These are phyloP conservation scores for Doris montereyensis DNA, from an alignment of 2,888 invertebrate species.

Conservation along the genomic window DNA sequence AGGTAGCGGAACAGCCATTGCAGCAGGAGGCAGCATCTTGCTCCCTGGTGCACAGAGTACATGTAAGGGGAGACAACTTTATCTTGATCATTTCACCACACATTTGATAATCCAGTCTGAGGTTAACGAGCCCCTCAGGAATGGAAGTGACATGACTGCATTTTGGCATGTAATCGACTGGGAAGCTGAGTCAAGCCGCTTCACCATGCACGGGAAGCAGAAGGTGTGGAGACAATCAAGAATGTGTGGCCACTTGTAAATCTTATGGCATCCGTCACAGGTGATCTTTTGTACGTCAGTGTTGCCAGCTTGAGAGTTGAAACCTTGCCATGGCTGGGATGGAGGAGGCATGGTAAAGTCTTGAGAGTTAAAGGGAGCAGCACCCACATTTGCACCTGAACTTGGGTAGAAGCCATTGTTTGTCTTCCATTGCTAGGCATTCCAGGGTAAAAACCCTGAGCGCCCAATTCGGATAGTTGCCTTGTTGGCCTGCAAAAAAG, in stretches of 20 bases:
- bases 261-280: constrained; percentile 23
- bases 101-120: constrained; percentile 24
- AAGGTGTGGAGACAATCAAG: constrained; percentile 37
- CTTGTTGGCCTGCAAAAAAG: too few species aligned
- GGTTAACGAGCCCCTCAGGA: background rate
- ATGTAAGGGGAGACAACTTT: constrained; percentile 25
- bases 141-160: constrained; percentile 13
- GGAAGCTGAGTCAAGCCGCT: background rate
- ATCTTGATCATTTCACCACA: constrained; percentile 21
- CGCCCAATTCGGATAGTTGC: too few species aligned
- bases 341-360: constrained; percentile 38
- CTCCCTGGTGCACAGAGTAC: constrained; percentile 33
- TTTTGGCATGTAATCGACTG: constrained; percentile 11
- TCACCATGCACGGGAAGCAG: constrained; percentile 34
- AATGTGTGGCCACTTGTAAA: constrained; percentile 35
- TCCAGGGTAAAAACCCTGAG: too few species aligned
- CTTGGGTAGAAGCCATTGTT: too few species aligned
- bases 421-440: too few species aligned
- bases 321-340: constrained; percentile 25
- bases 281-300: background rate
- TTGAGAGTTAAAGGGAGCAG: constrained; percentile 27
- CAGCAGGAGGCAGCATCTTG: constrained; percentile 30
- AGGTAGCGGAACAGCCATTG: constrained; percentile 29
- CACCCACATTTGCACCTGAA: too few species aligned
- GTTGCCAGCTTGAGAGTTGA: background rate